Conservation (phyloP, 2,113 vertebrate species). For the Emberiza fucata region DNA sequence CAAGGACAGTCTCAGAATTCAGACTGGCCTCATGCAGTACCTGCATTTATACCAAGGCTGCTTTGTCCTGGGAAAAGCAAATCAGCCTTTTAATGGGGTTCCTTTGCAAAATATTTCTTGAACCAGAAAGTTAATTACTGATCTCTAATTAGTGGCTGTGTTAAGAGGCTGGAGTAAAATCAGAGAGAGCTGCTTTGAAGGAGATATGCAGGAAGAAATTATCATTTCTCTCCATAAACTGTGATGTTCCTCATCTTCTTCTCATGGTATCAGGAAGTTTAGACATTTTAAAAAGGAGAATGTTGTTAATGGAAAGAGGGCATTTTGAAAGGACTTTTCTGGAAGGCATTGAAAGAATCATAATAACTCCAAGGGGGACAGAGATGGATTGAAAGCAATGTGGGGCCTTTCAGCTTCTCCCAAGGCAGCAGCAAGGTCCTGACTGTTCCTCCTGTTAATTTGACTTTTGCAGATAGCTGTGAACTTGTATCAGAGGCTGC, state of each 20-base stretch:
- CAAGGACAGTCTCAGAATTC: neutral
- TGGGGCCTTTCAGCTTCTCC: neutral
- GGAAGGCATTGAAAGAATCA: neutral
- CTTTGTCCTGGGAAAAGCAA: slow-evolving; percentile 50
- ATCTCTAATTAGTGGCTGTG: slow-evolving; percentile 69
- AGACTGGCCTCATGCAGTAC: neutral
- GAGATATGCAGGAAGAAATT: neutral
- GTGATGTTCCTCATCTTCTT: neutral
- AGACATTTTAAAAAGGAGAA: neutral
- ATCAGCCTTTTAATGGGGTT: slow-evolving; percentile 60
- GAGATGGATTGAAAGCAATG: neutral
- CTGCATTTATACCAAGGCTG: neutral
- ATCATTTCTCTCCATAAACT: neutral
- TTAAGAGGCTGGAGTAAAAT: slow-evolving; percentile 50
- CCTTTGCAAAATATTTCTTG: slow-evolving; percentile 66
- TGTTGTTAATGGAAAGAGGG: neutral
- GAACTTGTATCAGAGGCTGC: neutral
- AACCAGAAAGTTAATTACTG: slow-evolving; percentile 76
- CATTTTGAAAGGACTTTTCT: neutral
- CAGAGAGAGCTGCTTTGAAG: slow-evolving; percentile 3
- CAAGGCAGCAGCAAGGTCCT: neutral
- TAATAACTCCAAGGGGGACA: neutral
- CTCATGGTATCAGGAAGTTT: neutral
- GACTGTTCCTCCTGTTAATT: neutral
- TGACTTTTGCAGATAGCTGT: neutral